Conservation (phyloP, 2,113 vertebrate species). For the Ptilonorhynchus violaceus region DNA sequence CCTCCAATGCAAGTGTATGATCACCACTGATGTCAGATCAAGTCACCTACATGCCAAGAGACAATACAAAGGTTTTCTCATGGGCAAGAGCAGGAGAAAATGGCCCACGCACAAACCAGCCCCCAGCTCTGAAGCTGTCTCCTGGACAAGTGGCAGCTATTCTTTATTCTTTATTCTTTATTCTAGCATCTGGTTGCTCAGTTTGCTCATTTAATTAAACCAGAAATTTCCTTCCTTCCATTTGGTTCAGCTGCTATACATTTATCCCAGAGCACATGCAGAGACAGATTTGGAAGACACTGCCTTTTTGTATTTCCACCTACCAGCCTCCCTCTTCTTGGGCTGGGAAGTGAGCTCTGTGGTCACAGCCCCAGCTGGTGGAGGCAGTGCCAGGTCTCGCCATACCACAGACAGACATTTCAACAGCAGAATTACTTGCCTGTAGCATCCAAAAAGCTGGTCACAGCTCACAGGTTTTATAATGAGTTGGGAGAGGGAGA, state of each 20-base stretch:
- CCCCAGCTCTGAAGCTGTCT: background rate
- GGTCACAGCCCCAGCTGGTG: background rate
- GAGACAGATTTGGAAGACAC: background rate
- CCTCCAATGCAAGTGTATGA: background rate
- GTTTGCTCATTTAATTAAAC: constrained; percentile 3
- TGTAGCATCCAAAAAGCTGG: background rate
- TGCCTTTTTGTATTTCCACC: background rate
- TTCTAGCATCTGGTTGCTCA: background rate
- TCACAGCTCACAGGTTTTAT: background rate
- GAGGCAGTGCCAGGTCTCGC: background rate
- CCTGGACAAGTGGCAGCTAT: background rate
- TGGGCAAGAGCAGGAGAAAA: background rate
- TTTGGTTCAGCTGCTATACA: background rate
- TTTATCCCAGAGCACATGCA: background rate
- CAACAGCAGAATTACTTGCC: background rate
- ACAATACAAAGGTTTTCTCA: background rate
- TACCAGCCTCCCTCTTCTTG: background rate
- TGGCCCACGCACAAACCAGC: background rate
- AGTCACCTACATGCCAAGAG: background rate
- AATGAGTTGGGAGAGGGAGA: background rate
- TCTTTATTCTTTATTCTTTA: background rate
- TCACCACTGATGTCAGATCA: background rate
- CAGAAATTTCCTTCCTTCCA: background rate
- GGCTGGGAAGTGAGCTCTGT: background rate
- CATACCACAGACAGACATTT: background rate